Evolutionary conservation across 2,113 vertebrate genomes (phyloP), one percentile per base, ranked within the genome.

Genomic region (Ptyas mucosa): DNA sequence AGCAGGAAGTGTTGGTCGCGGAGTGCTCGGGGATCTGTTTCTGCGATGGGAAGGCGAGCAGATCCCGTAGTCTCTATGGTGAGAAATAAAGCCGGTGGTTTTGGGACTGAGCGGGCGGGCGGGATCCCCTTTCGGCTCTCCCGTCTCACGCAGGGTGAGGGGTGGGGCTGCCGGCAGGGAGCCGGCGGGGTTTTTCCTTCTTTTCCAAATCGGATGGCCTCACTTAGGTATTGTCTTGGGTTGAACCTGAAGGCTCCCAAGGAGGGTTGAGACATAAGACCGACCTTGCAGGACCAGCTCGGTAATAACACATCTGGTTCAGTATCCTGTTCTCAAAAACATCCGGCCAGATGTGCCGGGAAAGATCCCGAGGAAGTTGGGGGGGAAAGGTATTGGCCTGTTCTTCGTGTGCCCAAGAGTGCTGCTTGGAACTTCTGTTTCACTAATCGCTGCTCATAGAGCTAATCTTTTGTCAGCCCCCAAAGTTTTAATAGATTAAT

Each of bases 1-100:
- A 89, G 90, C 92, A 64, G 92, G 92, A 93, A 93, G 92, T 90
- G 92, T 43, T 69, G 43, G 24, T n/a, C 64, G 75, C 12, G 14
- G 43, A 86, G 75, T 34, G 23, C 20, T 12, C 9, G 18, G 24
- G 58, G 87, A 43, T 29, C 51, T 20, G 75, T 26, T 39, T 43
- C 29, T 39, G 51, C 23, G 55, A 53, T 10, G 69, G 69, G 75
- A 7, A 24, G n/a, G 24, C n/a, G 88, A 21, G 89, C 21, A 8
- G 75, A 46, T 87, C 9, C 75, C 29, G 46, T 4, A 5, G 46
- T 57, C 15, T 57, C 15, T 57, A 46, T 8, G 92, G 92, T 93
- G 92, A 90, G 92, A 18, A 51, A 15, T 20, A 23, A 75, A 54
- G 21, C 46, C 24, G 24, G 15, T 24, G 91, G 58, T 1, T 3